phyloP scores from a whole-genome alignment of 2,888 invertebrate genomes.

The Phyto melanocephala region DNA sequence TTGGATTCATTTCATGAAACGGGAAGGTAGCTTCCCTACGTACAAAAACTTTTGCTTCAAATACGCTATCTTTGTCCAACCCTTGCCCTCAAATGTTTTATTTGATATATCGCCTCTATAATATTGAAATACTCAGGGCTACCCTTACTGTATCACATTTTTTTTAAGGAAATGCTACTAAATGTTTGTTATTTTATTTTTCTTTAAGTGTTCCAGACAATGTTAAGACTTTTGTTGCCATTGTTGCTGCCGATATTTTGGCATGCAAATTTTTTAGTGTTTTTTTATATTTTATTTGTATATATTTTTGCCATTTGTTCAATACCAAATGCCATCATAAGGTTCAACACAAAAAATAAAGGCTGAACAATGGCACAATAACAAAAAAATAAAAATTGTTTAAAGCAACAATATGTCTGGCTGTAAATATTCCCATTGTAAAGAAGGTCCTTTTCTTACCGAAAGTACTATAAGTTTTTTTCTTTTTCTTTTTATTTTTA shows the following conservation, averaged over 20 bases:
- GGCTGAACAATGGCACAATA: slow-evolving; percentile 28
- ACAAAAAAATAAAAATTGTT: slow-evolving; percentile 25
- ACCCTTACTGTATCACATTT: too few species aligned
- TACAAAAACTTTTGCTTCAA: too few species aligned
- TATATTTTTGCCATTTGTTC: slow-evolving; percentile 62
- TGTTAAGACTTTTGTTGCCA: not conserved
- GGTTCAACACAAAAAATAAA: slow-evolving; percentile 30
- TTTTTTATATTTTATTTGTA: slow-evolving; percentile 55
- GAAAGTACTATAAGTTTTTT: not conserved
- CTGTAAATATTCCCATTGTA: slow-evolving; percentile 39
- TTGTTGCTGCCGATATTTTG: slow-evolving; percentile 42
- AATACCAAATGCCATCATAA: slow-evolving; percentile 62
- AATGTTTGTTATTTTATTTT: not conserved
- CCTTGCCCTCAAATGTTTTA: too few species aligned
- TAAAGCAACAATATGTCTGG: slow-evolving; percentile 59
- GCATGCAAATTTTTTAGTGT: slow-evolving; percentile 61
- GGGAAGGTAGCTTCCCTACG: too few species aligned
- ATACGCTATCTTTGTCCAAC: too few species aligned
- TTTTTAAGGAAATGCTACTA: too few species aligned
- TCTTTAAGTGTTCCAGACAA: slow-evolving; percentile 20
- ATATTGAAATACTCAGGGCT: too few species aligned
- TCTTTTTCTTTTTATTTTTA: not conserved
- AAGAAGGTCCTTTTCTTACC: slow-evolving; percentile 19
- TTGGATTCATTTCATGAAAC: too few species aligned
- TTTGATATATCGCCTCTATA: too few species aligned